These are phyloP conservation scores for Megaptera novaeangliae DNA, from an alignment of 2,113 vertebrate genomes.

Conservation along the genomic window DNA sequence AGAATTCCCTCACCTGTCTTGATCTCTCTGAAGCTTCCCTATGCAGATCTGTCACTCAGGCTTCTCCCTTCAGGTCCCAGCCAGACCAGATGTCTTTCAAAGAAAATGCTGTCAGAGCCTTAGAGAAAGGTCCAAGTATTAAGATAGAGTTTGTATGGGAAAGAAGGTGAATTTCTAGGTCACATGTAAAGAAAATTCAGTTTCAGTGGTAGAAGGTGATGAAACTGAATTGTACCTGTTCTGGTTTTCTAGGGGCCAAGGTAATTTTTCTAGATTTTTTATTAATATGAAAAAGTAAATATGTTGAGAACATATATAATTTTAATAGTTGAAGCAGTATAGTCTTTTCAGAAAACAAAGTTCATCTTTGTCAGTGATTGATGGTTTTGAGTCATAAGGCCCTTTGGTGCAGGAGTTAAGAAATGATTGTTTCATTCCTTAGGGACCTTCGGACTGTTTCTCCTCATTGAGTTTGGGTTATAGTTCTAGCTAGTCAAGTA, in stretches of 20 bases:
- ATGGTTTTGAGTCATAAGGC: background rate
- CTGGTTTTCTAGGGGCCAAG: slow-evolving; percentile 14
- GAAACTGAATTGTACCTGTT: background rate
- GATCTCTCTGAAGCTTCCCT: background rate
- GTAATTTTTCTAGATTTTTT: background rate
- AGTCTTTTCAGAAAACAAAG: slow-evolving; percentile 1
- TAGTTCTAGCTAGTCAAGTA: background rate
- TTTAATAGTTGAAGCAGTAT: background rate
- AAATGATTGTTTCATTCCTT: slow-evolving; percentile 14
- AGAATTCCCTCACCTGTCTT: background rate
- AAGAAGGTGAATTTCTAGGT: background rate
- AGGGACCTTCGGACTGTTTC: background rate
- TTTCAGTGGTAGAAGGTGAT: background rate
- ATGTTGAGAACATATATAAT: background rate
- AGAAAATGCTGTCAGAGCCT: background rate
- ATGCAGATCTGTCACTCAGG: background rate
- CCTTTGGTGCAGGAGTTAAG: background rate
- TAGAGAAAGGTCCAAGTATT: background rate
- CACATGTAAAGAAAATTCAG: background rate
- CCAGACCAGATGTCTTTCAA: background rate
- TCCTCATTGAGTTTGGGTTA: background rate
- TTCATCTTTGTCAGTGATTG: background rate
- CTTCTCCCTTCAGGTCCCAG: background rate
- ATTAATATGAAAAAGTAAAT: background rate
- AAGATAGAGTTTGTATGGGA: background rate